These are phyloP conservation scores for Galerucella calmariensis DNA, from an alignment of 2,888 invertebrate genomes.

Conservation along the genomic window DNA sequence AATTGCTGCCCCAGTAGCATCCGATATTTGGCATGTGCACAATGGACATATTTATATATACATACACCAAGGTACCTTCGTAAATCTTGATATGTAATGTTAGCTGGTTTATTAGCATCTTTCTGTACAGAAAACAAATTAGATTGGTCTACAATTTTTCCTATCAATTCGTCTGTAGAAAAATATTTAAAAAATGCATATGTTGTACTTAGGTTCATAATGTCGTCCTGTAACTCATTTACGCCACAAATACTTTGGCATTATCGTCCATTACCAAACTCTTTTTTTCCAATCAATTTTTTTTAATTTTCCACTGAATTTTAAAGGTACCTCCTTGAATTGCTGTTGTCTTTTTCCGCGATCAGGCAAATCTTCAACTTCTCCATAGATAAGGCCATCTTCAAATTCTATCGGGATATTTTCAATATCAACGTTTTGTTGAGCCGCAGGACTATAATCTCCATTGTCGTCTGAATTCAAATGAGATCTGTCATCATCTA, in stretches of 20 bases:
- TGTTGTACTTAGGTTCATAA: not conserved
- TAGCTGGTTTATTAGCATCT: conserved; percentile 18
- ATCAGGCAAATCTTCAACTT: too few species aligned
- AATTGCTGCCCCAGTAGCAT: not conserved
- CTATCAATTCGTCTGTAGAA: conserved; percentile 1
- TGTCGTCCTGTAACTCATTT: not conserved
- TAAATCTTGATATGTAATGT: not conserved
- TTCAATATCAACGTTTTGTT: conserved; percentile 1
- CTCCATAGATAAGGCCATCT: too few species aligned
- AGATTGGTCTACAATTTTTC: not conserved
- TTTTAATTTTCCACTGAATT: too few species aligned
- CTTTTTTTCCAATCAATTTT: too few species aligned
- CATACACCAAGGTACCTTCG: conserved; percentile 4
- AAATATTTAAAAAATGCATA: conserved; percentile 23
- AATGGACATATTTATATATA: conserved; percentile 17
- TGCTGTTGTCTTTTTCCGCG: too few species aligned
- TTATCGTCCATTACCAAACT: too few species aligned
- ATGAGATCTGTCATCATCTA: too few species aligned
- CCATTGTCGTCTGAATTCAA: too few species aligned
- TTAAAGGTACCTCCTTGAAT: too few species aligned
- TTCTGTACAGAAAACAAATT: conserved; percentile 5
- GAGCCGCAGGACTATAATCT: not conserved
- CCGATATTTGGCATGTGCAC: conserved; percentile 11
- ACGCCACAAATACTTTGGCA: too few species aligned
- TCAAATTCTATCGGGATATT: not conserved